Conservation (phyloP, 2,888 invertebrate species). For the Acleris sparsana region DNA sequence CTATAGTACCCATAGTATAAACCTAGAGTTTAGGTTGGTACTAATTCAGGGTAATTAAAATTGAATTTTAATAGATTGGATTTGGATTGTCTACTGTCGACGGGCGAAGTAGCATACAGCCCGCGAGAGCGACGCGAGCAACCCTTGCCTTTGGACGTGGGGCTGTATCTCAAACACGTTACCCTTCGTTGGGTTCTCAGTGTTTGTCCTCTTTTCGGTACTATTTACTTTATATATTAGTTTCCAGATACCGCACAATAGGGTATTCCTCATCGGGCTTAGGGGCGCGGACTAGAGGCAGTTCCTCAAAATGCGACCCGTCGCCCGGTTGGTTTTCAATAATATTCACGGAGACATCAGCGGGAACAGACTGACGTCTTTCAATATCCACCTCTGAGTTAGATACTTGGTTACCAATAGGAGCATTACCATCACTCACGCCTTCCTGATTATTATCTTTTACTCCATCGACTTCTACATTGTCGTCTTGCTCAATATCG, state of each 20-base stretch:
- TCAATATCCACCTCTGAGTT: conserved; percentile 53
- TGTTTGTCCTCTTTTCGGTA: conserved; percentile 58
- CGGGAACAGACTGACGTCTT: conserved; percentile 62
- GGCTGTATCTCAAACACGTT: conserved; percentile 61
- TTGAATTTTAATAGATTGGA: too few species aligned
- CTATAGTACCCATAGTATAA: too few species aligned
- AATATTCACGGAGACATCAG: conserved; percentile 75
- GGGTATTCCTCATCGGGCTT: conserved; percentile 74
- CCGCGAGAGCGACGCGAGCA: conserved; percentile 73
- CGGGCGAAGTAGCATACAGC: conserved; percentile 74
- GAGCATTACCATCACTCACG: too few species aligned
- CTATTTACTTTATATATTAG: conserved; percentile 67
- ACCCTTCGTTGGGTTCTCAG: conserved; percentile 59
- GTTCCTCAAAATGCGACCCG: conserved; percentile 65
- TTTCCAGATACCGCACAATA: conserved; percentile 75
- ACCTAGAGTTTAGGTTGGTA: too few species aligned
- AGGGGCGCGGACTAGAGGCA: conserved; percentile 63
- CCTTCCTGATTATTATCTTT: conserved; percentile 49
- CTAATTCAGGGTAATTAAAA: too few species aligned
- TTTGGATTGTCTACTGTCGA: neutral
- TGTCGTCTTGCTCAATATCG: too few species aligned
- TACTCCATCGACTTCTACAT: conserved; percentile 53
- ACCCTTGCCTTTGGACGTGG: conserved; percentile 70
- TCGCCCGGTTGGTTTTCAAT: conserved; percentile 67
- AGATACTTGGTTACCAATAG: too few species aligned